Evolutionary conservation across 2,888 invertebrate genomes (phyloP), one percentile per base, ranked within the genome.

Genomic region (Agrilus cyanescens): DNA sequence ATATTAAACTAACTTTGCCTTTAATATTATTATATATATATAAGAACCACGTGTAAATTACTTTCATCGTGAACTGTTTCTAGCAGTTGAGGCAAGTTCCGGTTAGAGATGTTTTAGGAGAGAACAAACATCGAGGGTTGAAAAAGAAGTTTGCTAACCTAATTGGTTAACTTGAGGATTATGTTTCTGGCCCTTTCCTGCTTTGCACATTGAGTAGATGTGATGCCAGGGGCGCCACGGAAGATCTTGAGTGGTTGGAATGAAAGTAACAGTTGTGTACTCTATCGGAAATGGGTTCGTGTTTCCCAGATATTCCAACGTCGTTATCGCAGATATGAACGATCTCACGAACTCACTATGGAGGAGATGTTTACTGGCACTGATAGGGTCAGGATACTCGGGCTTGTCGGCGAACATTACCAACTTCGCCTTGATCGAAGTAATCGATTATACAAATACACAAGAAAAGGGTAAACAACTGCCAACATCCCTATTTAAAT

Each of bases 151-250:
- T 31, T 37, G 13, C 31, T 53, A 45, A 65, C 67, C 67, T 37
- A 58, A 50, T 13, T 54, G 51, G 54, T 69, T 70, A 20, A 62
- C 52, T 32, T 55, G 47, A 0, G 70, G 69, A 31, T 50, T 54
- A 50, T 68, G 69, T 8, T 48, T 41, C n/a, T 53, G 48, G 4
- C 58, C 64, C 46, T 64, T 66, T 15, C 66, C 66, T 35, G 63
- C 62, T 47, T 65, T 67, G 45, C 65, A 64, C 46, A 61, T 54
- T 1, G 69, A 65, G 46, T 71, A 71, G 36, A 71, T 57, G 41
- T 71, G 65, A 54, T 66, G 60, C 69, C 70, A 71, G 1, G 69
- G 69, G 38, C 60, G 59, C 71, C 71, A 71, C 4, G 55, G 49
- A 34, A 49, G 44, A 16, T 53, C 48, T 2, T 44, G 53, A 2